Base-by-base conservation (phyloP, 2,797 vertebrate genomes). In the Gorsachius magnificus region DNA sequence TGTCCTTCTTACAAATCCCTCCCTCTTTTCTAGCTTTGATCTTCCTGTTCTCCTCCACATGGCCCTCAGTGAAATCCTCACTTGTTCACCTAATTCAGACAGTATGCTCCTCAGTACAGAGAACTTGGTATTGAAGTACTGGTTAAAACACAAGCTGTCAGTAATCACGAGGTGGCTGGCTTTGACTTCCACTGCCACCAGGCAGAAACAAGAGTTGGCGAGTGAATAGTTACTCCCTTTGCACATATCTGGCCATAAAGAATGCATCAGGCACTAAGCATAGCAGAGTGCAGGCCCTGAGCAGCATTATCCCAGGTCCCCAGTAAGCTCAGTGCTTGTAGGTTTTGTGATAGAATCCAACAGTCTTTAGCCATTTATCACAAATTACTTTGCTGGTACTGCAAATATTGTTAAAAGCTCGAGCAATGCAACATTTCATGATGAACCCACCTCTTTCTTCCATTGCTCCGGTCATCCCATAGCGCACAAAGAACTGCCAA, bases 401-500 rank as follows among this genome's bases (percentile, higher is more conserved):
- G 29, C 36, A 88, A 77, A 68, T 50, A 57, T 6, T 45, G 6
- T 83, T 74, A 92, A 95, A 97, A 88, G 29, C 80, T 93, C 36
- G 29, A 94, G 84, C 87, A 94, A 36, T 79, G 58, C 53, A 93
- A 53, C 83, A 77, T 94, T 97, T 97, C 94, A 89, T 95, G 95
- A 94, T 83, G 80, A 95, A 89, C 46, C 88, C 72, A 75, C 56
- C 60, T 96, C 94, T 75, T 95, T 91, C 91, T 75, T 92, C 80
- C 90, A 56, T 69, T 70, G 31, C 89, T 96, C 83, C 4, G 2
- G 82, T 87, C 91, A 91, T 97, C 91, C 96, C 88, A 85, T 82
- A 88, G 91, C 38, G 7, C 94, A 92, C 96, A 96, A 91, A 96
- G 95, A 97, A 69, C 95, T 97, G 94, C 91, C 95, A 96, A 94